Evolutionary conservation across 2,888 invertebrate genomes (phyloP), one percentile per base, ranked within the genome.

Genomic region (Orthosia incerta): DNA sequence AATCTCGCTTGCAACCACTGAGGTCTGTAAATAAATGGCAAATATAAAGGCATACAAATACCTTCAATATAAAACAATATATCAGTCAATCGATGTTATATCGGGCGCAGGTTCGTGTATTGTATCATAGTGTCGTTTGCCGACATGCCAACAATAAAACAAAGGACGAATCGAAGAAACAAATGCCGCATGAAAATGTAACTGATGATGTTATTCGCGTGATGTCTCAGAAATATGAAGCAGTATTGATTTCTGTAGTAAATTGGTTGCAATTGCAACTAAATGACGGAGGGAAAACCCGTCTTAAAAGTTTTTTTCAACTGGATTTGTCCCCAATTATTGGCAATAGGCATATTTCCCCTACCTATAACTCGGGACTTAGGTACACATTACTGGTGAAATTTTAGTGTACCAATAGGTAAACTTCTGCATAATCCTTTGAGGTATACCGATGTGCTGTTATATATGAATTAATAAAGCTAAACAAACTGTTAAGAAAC

Each of bases 171-270:
- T 75, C 18, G 5, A 15, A 46, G 64, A 74, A 82, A 68, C 60
- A 72, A 81, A 77, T 77, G 74, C 51, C 39, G 59, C 66, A 69
- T 82, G 48, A 70, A 73, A 76, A 57, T 57, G 12, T 31, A 56
- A 65, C 45, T 51, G 59, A 56, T 12, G 39, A 59, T 57, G 5
- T 20, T 66, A 53, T 55, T 56, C 61, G 26, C 63, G 39, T 59
- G 62, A 76, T 80, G 45, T 68, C 31, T 59, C 11, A 56, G 16
- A 65, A 73, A 75, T 63, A 69, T n/a, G 23, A 48, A 45, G 3
- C 55, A 3, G 18, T 31, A 68, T 45, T 45, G 31, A 63, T 57
- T 61, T 55, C 15, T 51, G 11, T 23, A 7, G 57, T 48, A 46
- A 70, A 68, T 64, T 51, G 31, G 11, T 57, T 53, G 20, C 16